Base-by-base conservation (phyloP, 2,113 vertebrate genomes). In the Halcyon malimbica region DNA sequence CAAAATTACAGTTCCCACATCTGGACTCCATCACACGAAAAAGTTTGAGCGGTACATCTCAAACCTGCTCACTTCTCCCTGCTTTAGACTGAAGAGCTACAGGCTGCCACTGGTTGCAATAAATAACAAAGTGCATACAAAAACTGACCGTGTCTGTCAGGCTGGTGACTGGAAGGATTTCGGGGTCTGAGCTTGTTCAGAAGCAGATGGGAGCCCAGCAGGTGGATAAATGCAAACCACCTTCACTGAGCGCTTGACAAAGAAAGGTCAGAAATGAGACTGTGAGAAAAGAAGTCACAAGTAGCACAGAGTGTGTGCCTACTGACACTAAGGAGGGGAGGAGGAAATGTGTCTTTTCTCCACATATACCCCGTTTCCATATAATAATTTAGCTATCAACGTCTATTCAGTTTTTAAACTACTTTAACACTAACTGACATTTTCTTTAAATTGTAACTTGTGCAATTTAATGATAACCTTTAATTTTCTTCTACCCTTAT, bases 351-450 rank as follows among this genome's bases (percentile, higher is more conserved):
- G n/a, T 83, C 79, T 91, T 62, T 92, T 60, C 87, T 94, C 65
- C 50, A 59, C 37, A 78, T 53, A 88, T 25, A 68, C 51, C 35
- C 50, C 92, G 59, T 65, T 79, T 93, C 88, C 83, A 29, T 91
- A 54, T 60, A 97, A 98, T 65, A 96, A 98, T 98, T 98, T 97
- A 98, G 96, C 94, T 96, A 87, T 97, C 96, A 96, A 87, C 8
- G 1, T 70, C 90, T 91, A 80, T 65, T 83, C 96, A 65, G 92
- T 95, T 93, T 96, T 94, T 78, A 86, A 89, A 80, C 56, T 44
- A 16, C 74, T 73, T 73, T 75, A 94, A 80, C 63, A 41, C 46
- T 79, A 88, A 88, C 62, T 91, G 85, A 75, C 68, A 46, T 91
- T 89, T 83, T 59, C 56, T 94, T 83, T 57, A 79, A 93, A 74